These are phyloP conservation scores for Emydoidea blandingii DNA, from an alignment of 2,797 vertebrate species.

Conservation along the genomic window DNA sequence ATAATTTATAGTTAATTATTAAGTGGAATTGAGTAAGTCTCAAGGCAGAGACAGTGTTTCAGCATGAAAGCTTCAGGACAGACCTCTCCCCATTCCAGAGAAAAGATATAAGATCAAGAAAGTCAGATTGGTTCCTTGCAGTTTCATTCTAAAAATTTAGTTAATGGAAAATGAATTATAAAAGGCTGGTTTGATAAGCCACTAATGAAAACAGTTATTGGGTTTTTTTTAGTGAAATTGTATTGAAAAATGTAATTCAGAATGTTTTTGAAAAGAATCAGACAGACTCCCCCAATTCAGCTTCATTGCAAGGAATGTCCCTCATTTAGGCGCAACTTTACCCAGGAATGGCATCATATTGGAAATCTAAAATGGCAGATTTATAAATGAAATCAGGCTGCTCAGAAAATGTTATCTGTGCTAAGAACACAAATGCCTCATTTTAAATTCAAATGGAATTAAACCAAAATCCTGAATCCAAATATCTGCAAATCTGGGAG, in stretches of 20 bases:
- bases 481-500: not conserved
- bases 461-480: not conserved
- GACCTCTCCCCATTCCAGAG: not conserved
- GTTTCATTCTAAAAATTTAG: not conserved
- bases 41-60: not conserved
- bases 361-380: not conserved
- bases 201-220: not conserved
- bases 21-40: not conserved
- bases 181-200: not conserved
- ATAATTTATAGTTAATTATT: constrained; percentile 27
- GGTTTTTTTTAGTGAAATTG: not conserved
- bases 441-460: not conserved
- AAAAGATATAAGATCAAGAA: not conserved
- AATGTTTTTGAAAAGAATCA: not conserved
- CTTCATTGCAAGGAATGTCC: constrained; percentile 6
- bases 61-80: not conserved
- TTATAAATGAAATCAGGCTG: not conserved
- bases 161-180: not conserved
- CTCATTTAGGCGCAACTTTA: constrained; percentile 12
- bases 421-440: not conserved
- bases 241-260: not conserved
- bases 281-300: constrained; percentile 10
- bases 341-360: not conserved
- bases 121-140: not conserved
- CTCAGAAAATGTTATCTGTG: not conserved